Evolutionary conservation across 2,113 vertebrate genomes (phyloP).

Genomic region (Zapornia atra): DNA sequence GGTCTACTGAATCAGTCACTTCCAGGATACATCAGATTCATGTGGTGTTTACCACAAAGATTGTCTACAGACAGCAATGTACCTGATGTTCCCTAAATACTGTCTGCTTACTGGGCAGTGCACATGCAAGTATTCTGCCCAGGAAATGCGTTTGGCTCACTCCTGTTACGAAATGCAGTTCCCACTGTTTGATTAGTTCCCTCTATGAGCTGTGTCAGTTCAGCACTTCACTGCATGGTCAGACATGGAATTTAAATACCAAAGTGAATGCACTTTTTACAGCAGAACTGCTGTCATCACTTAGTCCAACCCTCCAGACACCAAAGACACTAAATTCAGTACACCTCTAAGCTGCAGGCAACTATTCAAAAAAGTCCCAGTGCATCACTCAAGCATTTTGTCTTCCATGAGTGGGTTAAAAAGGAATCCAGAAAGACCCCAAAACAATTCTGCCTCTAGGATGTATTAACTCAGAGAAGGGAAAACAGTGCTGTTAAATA

Average conservation of each 20-base stretch:
- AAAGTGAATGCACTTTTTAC: not conserved
- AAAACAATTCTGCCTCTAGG: not conserved
- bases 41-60: not conserved
- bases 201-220: not conserved
- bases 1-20: not conserved
- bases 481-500: not conserved
- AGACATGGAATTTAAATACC: not conserved
- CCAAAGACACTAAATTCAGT: not conserved
- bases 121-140: not conserved
- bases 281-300: not conserved
- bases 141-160: not conserved
- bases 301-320: not conserved
- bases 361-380: not conserved
- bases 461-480: conserved; percentile 15
- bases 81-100: not conserved
- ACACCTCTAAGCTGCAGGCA: not conserved
- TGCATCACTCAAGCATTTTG: not conserved
- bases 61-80: not conserved
- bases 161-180: not conserved
- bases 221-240: not conserved
- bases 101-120: not conserved
- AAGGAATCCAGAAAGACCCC: not conserved
- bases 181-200: not conserved
- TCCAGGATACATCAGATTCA: not conserved
- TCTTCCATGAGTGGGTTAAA: not conserved